These are phyloP conservation scores for Acleris emargana DNA, from an alignment of 2,888 invertebrate genomes.

Conservation along the genomic window DNA sequence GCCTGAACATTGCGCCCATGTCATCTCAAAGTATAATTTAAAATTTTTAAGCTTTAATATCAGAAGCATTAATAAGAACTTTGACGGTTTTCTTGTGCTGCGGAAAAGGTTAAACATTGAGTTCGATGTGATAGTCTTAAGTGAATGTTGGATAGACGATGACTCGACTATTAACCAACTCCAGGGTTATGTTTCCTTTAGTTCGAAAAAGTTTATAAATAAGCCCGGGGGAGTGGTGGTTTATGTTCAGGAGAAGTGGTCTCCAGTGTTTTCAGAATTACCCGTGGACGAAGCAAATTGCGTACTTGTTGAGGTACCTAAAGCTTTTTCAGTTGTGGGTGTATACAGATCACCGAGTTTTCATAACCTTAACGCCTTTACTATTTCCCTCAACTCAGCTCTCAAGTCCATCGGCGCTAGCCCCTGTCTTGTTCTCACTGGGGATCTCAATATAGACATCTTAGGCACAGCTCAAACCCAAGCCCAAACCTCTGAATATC, in stretches of 20 bases:
- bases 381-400: neutral
- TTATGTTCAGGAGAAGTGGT: neutral
- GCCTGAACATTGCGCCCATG: neutral
- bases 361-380: neutral
- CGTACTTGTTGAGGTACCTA: neutral
- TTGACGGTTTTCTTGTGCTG: too few relatives aligned
- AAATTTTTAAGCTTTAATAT: neutral
- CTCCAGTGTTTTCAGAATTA: neutral
- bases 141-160: neutral
- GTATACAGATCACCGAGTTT: neutral
- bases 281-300: neutral
- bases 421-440: too few relatives aligned
- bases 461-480: too few relatives aligned
- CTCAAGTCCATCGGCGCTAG: too few relatives aligned
- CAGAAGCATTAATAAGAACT: neutral
- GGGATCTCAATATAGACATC: too few relatives aligned
- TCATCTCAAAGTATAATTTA: neutral
- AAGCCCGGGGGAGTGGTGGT: neutral
- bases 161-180: neutral
- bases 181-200: neutral
- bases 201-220: neutral
- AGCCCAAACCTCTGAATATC: neutral
- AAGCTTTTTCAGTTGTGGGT: neutral
- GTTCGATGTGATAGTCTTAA: neutral
- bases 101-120: neutral